Evolutionary conservation across 2,113 vertebrate genomes (phyloP), one percentile per base, ranked within the genome.

Genomic region (Potamarius usumacintae): DNA sequence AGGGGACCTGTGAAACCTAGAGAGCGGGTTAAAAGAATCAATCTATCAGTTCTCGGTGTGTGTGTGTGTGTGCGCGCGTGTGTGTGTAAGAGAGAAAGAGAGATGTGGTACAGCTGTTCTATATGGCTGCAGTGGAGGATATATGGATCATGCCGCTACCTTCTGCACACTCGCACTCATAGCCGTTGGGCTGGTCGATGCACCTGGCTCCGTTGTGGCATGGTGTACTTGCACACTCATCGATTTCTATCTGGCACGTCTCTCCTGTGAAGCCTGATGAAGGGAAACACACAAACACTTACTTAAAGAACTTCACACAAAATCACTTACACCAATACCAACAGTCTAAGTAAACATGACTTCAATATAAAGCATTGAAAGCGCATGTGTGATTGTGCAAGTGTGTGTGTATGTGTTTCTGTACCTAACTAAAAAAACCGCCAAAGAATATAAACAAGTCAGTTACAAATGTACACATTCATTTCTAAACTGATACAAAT

Each of bases 161-260:
- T 96, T 98, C 97, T 74, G 97, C 96, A 18, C 98, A 99, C 92
- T 97, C 96, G 92, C 98, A 99, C 53, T 99, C 97, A 0, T 98
- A 99, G 89, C 97, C 96, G 0, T 98, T 98, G 3, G 97, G 97
- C 82, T 97, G 95, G 87, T 99, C 98, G 0, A 97, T 96, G 6
- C 98, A 99, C 86, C 98, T 99, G 89, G 97, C 98, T 50, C 97
- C 97, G 0, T 99, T 99, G 60, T 97, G 96, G 89, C 98, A 99
- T 0, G 98, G 98, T 0, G 97, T 99, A 89, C 98, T 99, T 85
- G 97, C 97, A 85, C 98, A 99, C 90, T 99, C 98, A 0, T 99
- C 98, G 6, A 97, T 97, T 91, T 99, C 97, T 22, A 98, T 96
- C 92, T 98, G 97, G 90, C 98, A 99, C 91, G 95, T 97, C 0